Base-by-base conservation (phyloP, 1,140 invertebrate species). In the Spodoptera litura region DNA sequence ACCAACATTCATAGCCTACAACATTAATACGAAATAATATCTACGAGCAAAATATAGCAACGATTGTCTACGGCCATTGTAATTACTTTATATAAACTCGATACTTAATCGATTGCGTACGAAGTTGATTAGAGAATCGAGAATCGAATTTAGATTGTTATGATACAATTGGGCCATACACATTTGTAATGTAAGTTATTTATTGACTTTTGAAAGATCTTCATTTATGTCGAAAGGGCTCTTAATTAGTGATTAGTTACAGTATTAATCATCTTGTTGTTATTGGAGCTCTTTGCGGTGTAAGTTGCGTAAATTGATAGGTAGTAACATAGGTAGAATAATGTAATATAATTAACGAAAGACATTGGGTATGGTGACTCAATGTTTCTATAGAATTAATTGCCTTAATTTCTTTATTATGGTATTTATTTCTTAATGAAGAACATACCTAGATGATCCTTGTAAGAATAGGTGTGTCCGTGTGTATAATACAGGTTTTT, bases 121-220 rank as follows among this genome's bases (percentile, higher is more conserved):
- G 51, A 27, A 51, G 38, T 66, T 66, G 62, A 70, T 70, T 53
- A 70, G 20, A 52, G 66, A 27, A 70, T 53, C 49, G 66, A 70
- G 66, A 27, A 70, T 53, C 49, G 66, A 70, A 70, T 53, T 51
- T 13, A 70, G 66, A 53, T 70, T 70, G 49, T 70, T 70, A 9
- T 52, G 20, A 70, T 70, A 52, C 52, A 70, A 70, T 44, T 53
- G 66, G 66, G 49, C 31, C 66, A 70, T n/a, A n/a, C 66, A 25
- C 49, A 52, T 53, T 51, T 51, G 35, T 66, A 66, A 66, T 66
- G 20, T n/a, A 9, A 38, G 12, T 64, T 68, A 68, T 68, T 53
- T 70, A 27, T 70, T 11, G 15, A n/a, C 49, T 70, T 70, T 70
- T 70, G 66, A 70, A 52, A 70, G 66, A 53, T 70, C 20, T 51